Evolutionary conservation across 2,113 vertebrate species (phyloP), one percentile per base, ranked within the genome.

Genomic region (Leucoraja erinaceus): DNA sequence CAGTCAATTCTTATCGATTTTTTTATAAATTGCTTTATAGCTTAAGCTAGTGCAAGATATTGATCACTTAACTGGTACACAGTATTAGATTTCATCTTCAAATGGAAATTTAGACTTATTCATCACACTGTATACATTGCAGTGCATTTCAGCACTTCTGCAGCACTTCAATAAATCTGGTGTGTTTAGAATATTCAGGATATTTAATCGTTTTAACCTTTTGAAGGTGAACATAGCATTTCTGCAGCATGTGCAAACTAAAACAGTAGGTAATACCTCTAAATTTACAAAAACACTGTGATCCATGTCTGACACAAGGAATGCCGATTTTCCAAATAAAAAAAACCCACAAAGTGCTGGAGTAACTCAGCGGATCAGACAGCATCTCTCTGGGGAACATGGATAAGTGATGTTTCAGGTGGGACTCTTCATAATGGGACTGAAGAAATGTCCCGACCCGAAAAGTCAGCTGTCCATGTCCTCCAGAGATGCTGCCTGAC

Each of bases 31-130:
- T 63, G 83, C 83, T 31, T 61, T 86, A 88, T 63, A 31, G 59
- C 56, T 88, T 63, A 88, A 88, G 83, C 83, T 63, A 88, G 83
- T 88, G 59, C n/a, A 18, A 88, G 56, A 66, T 88, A 88, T 88
- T 66, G 83, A 88, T 88, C 56, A 88, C 28, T 88, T 88, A 28
- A 63, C 12, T 63, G n/a, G 83, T 88, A 88, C 83, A 31, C 6
- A 16, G 25, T 31, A 88, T 88, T 88, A 88, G 83, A 88, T 88
- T 88, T 63, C 61, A 88, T 88, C 83, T 88, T 88, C 59, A 88
- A 88, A 88, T 88, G 59, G 83, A 88, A 88, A 63, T 88, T 88
- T 59, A 63, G 83, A 56, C 59, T 88, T 86, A 86, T 86, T 86
- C 83, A 86, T 86, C 83, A 86, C 81, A 84, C 25, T 54, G 20